These are phyloP conservation scores for Drosophila subobscura DNA, from an alignment of 1,140 invertebrate genomes.

Conservation along the genomic window DNA sequence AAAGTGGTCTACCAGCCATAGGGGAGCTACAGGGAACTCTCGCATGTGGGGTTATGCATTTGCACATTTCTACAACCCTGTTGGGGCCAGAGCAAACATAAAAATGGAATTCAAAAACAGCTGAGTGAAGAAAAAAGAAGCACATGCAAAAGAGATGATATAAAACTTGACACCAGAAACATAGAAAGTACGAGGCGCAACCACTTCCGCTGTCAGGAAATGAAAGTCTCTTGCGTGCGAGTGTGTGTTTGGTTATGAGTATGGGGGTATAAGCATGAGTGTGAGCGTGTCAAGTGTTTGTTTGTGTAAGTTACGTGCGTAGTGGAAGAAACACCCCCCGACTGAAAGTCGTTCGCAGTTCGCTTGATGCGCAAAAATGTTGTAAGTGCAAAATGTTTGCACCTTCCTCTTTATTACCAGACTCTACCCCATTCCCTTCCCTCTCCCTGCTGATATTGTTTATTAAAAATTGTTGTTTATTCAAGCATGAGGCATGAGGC, in stretches of 20 bases:
- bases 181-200: constrained; percentile 2
- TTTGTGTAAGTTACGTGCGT: constrained; percentile 49
- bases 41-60: not conserved
- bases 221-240: constrained; percentile 51
- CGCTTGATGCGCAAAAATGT: constrained; percentile 5
- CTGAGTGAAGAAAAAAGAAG: constrained; percentile 57
- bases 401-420: not conserved
- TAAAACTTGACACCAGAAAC: constrained; percentile 45
- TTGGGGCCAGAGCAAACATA: constrained; percentile 39
- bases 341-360: not conserved
- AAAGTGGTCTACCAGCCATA: no score
- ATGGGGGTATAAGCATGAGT: not conserved
- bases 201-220: constrained; percentile 54
- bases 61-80: not conserved
- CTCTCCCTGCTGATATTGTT: constrained; percentile 16
- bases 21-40: no score
- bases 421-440: no score
- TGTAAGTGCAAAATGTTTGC: constrained; percentile 17
- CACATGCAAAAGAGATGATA: constrained; percentile 53
- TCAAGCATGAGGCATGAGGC: constrained; percentile 20
- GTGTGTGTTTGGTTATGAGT: not conserved
- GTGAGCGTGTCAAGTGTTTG: constrained; percentile 16
- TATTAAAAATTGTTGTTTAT: constrained; percentile 42
- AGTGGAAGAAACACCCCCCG: not conserved
- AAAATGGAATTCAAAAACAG: constrained; percentile 73